Evolutionary conservation across 2,113 vertebrate genomes (phyloP).

Genomic region (Epinephelus lanceolatus): DNA sequence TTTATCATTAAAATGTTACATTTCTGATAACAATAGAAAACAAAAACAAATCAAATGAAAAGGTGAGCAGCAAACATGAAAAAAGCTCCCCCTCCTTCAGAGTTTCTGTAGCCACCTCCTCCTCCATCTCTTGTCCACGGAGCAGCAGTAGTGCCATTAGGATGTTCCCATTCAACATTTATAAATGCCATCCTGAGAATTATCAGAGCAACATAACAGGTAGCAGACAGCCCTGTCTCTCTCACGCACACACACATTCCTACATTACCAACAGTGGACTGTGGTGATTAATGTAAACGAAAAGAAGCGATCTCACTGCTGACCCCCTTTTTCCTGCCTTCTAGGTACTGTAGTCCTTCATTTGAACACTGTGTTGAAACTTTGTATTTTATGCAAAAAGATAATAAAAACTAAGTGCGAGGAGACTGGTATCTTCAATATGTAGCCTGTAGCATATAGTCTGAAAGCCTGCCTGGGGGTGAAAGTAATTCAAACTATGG

Average conservation of each 20-base stretch:
- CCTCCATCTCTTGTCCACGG: slow-evolving; percentile 7
- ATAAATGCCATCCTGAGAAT: slow-evolving; percentile 81
- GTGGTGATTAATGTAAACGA: neutral
- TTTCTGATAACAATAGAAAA: neutral
- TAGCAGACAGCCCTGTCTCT: slow-evolving; percentile 69
- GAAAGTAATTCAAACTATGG: neutral
- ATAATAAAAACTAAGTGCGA: neutral
- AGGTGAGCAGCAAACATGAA: neutral
- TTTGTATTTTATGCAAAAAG: neutral
- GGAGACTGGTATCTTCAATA: neutral
- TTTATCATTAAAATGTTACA: neutral
- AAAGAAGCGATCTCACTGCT: neutral
- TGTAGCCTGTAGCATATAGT: neutral
- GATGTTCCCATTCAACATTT: slow-evolving; percentile 81
- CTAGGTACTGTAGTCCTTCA: no score
- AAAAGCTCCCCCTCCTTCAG: neutral
- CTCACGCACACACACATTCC: neutral
- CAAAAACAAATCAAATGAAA: slow-evolving; percentile 3
- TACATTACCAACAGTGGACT: neutral
- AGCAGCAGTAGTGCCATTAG: slow-evolving; percentile 64
- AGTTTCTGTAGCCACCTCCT: slow-evolving; percentile 11
- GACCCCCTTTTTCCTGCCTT: neutral
- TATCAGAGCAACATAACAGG: slow-evolving; percentile 78
- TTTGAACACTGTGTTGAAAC: neutral
- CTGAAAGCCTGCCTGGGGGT: neutral